phyloP scores from a whole-genome alignment of 2,888 invertebrate genomes.

The Prenolepis imparis region DNA sequence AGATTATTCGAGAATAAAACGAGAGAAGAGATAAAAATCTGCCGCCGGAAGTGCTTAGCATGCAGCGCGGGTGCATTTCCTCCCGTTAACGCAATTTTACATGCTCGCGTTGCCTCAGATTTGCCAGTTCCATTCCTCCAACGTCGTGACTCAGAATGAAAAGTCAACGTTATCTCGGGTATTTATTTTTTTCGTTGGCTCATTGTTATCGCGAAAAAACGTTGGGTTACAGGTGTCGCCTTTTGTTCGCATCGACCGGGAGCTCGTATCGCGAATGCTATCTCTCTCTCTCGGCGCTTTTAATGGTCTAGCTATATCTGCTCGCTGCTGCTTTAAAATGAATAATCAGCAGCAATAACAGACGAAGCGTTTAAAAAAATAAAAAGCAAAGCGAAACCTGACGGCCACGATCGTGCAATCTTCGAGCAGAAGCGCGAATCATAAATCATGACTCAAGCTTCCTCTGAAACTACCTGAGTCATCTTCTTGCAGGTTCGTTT shows the following conservation, averaged over 20 bases:
- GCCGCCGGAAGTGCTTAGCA: constrained; percentile 36
- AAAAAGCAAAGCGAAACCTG: constrained; percentile 16
- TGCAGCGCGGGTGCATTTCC: constrained; percentile 33
- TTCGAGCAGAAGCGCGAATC: constrained; percentile 27
- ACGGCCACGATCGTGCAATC: constrained; percentile 38
- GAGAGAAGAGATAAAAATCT: constrained; percentile 45
- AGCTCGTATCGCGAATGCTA: constrained; percentile 16
- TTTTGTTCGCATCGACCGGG: constrained; percentile 34
- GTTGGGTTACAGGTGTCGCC: constrained; percentile 32
- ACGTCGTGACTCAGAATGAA: constrained; percentile 45
- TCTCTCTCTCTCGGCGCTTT: neutral
- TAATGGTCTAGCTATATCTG: neutral
- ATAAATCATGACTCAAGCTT: constrained; percentile 57
- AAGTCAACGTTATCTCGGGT: constrained; percentile 47
- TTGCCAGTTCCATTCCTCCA: constrained; percentile 19
- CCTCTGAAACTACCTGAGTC: constrained; percentile 44
- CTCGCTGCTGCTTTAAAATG: constrained; percentile 12
- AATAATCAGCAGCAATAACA: constrained; percentile 24
- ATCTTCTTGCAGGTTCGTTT: constrained; percentile 19
- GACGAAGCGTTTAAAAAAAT: constrained; percentile 9
- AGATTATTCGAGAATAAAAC: constrained; percentile 21
- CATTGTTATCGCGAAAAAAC: constrained; percentile 53
- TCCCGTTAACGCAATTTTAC: constrained; percentile 45
- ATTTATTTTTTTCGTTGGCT: constrained; percentile 34
- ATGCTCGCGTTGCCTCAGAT: constrained; percentile 17